Percentiles rank a stretch among this genome's conserved stretches.
Conservation (phyloP, 2,113 vertebrate species). For the Mus pahari region DNA sequence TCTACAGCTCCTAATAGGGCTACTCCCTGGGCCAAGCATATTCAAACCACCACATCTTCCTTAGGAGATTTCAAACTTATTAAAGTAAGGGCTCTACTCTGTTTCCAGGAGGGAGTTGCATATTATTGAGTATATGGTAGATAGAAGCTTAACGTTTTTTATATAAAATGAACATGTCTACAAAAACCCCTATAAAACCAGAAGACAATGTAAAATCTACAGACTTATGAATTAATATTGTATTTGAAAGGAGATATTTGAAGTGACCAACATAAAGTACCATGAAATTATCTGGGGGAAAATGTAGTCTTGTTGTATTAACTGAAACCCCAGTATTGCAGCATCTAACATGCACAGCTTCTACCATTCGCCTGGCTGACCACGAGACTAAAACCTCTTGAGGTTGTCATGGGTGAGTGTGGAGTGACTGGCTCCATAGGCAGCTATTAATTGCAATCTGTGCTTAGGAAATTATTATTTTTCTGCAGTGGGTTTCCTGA, state of each 20-base stretch:
- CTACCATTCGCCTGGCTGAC: background rate
- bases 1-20: too few relatives aligned
- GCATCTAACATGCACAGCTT: background rate
- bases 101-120: background rate
- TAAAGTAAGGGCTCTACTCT: background rate
- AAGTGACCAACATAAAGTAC: background rate
- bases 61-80: constrained; percentile 22
- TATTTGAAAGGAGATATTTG: constrained; percentile 35
- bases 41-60: background rate
- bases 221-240: background rate
- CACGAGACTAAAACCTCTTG: background rate
- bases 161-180: background rate
- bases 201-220: background rate
- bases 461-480: constrained; percentile 55
- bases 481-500: constrained; percentile 27
- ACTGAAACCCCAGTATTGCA: background rate
- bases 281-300: background rate
- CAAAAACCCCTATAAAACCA: background rate
- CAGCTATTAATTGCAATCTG: background rate
- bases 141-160: background rate
- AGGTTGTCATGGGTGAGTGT: background rate
- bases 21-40: too few relatives aligned
- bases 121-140: background rate
- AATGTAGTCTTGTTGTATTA: background rate
- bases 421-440: background rate